Percentiles rank a stretch among this genome's conserved stretches.
Evolutionary conservation across 2,888 invertebrate species (phyloP).

Genomic region (Andrena trimmerana): DNA sequence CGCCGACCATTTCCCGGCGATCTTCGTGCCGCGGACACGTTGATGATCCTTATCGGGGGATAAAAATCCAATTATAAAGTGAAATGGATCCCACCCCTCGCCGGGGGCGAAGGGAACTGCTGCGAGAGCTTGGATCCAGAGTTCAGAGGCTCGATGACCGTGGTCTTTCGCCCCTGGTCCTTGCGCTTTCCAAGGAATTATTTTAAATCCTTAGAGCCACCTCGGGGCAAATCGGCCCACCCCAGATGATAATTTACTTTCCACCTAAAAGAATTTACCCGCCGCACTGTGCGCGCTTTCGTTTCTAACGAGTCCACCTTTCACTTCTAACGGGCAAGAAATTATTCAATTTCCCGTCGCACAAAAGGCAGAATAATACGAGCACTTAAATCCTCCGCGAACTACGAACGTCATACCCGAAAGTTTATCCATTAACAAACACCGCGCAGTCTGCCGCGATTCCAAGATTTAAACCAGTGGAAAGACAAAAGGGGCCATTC

Average conservation of each 20-base stretch:
- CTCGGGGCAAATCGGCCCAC: too few species aligned
- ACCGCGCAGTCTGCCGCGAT: background rate
- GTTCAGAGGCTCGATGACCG: background rate
- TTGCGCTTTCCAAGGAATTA: background rate
- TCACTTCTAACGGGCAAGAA: too few species aligned
- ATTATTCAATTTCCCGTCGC: too few species aligned
- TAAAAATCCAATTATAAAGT: constrained; percentile 65
- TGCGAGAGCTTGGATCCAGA: constrained; percentile 4
- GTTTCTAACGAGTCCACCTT: background rate
- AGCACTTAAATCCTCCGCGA: background rate
- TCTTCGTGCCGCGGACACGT: constrained; percentile 50
- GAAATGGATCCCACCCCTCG: constrained; percentile 26
- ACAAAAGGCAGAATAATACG: background rate
- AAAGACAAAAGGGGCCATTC: background rate
- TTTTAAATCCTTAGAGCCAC: background rate
- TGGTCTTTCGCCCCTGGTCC: background rate
- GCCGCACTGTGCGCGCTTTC: background rate
- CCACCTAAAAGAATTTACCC: background rate
- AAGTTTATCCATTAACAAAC: constrained; percentile 9
- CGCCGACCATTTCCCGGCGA: constrained; percentile 49
- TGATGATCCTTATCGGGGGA: constrained; percentile 59
- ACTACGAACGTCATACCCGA: background rate
- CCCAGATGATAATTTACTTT: background rate
- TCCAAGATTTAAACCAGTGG: background rate
- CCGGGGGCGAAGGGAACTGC: background rate